Conservation (phyloP, 37 sponge, comb jelly and placozoan species). For the Mnemiopsis leidyi region DNA sequence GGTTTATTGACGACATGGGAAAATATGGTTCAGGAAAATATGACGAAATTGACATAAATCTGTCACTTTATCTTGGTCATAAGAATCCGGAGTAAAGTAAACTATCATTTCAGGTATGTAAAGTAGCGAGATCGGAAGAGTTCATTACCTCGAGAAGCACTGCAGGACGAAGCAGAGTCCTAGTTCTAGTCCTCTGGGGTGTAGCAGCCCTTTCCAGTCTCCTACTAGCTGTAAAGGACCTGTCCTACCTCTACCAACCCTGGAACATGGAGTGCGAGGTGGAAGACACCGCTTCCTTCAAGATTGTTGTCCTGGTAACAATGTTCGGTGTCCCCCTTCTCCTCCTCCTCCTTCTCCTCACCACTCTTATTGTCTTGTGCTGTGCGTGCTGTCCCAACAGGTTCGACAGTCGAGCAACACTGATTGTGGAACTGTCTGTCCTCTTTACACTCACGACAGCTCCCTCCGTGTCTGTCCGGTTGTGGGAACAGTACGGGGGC, state of each 20-base stretch:
- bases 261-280: background rate
- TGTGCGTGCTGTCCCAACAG: slow-evolving; percentile 9
- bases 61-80: too few species aligned
- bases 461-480: background rate
- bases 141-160: background rate
- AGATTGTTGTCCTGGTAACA: background rate
- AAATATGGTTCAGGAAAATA: too few species aligned
- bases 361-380: background rate
- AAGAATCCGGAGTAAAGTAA: too few species aligned
- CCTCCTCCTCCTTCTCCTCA: background rate
- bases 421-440: background rate
- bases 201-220: background rate
- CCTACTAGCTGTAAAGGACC: background rate
- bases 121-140: slow-evolving; percentile 12
- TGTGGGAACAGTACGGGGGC: background rate
- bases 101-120: background rate
- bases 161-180: background rate
- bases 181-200: background rate
- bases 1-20: too few species aligned
- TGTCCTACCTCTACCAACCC: background rate
- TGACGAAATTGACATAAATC: too few species aligned
- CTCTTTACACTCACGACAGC: background rate
- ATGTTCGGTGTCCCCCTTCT: background rate
- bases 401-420: background rate
- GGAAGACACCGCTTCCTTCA: background rate